These are phyloP conservation scores for Borostomias antarcticus DNA, from an alignment of 2,797 vertebrate genomes.

Conservation along the genomic window DNA sequence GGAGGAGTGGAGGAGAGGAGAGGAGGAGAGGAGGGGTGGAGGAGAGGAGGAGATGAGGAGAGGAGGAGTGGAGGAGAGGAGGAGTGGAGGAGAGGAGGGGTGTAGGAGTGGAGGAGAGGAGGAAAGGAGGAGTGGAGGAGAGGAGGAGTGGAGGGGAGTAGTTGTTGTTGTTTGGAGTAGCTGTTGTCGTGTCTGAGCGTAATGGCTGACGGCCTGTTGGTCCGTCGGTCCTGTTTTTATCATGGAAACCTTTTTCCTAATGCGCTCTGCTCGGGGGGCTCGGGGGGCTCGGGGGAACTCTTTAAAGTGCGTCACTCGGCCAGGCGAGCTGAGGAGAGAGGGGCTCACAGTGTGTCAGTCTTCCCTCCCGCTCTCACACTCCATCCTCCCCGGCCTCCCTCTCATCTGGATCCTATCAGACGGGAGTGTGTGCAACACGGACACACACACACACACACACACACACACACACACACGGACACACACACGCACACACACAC, in stretches of 20 bases:
- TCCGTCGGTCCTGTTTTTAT: slow-evolving; percentile 30
- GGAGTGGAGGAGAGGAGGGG: neutral
- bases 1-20: neutral
- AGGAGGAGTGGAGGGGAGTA: neutral
- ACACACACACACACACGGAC: neutral
- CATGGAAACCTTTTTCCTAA: slow-evolving; percentile 50
- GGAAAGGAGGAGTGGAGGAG: too few relatives aligned
- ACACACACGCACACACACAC: slow-evolving; percentile 4
- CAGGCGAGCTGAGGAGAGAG: slow-evolving; percentile 24
- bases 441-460: slow-evolving; percentile 1
- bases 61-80: neutral
- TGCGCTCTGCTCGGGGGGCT: slow-evolving; percentile 32
- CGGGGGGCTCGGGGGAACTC: slow-evolving; percentile 26
- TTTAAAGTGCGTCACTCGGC: slow-evolving; percentile 27
- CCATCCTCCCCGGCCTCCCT: neutral
- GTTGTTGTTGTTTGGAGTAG: neutral
- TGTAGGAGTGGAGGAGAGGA: neutral
- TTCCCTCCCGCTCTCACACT: slow-evolving; percentile 7
- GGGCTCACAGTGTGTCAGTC: slow-evolving; percentile 37
- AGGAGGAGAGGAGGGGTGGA: neutral
- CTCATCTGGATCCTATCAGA: slow-evolving; percentile 47
- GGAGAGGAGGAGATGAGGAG: neutral
- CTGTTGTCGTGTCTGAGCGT: slow-evolving; percentile 40
- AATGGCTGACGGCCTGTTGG: slow-evolving; percentile 56
- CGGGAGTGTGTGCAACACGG: neutral